These are phyloP conservation scores for Xanthia togata DNA, from an alignment of 2,888 invertebrate species.

Conservation along the genomic window DNA sequence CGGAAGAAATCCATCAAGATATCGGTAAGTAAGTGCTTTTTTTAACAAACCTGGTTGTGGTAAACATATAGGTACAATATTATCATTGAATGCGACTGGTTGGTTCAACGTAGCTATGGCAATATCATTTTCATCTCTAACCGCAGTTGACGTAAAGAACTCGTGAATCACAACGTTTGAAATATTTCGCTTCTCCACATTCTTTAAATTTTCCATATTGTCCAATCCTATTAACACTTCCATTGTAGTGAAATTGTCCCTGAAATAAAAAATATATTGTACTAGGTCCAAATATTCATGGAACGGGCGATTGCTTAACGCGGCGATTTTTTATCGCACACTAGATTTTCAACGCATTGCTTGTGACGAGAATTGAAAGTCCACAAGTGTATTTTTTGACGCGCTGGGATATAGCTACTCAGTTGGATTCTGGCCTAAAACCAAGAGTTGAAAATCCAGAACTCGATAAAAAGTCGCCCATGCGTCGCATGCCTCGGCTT, in stretches of 20 bases:
- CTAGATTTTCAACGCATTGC: background rate
- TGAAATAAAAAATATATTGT: conserved; percentile 67
- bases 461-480: no score
- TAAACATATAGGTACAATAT: conserved; percentile 89
- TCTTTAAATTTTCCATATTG: conserved; percentile 77
- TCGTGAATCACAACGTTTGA: conserved; percentile 85
- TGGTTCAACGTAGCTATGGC: conserved; percentile 87
- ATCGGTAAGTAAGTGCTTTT: background rate
- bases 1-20: background rate
- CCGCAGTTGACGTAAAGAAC: conserved; percentile 85
- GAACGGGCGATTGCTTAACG: background rate
- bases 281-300: background rate
- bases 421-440: background rate
- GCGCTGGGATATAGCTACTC: background rate
- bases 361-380: background rate
- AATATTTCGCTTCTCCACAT: conserved; percentile 82
- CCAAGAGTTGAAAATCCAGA: background rate
- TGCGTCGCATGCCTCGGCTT: no score
- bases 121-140: conserved; percentile 91
- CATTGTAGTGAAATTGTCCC: conserved; percentile 81
- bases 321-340: background rate
- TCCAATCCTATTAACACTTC: conserved; percentile 86
- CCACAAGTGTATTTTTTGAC: background rate
- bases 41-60: conserved; percentile 83
- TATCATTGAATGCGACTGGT: conserved; percentile 83